Base-by-base conservation (phyloP, 2,888 invertebrate genomes). In the Neria commutata region DNA sequence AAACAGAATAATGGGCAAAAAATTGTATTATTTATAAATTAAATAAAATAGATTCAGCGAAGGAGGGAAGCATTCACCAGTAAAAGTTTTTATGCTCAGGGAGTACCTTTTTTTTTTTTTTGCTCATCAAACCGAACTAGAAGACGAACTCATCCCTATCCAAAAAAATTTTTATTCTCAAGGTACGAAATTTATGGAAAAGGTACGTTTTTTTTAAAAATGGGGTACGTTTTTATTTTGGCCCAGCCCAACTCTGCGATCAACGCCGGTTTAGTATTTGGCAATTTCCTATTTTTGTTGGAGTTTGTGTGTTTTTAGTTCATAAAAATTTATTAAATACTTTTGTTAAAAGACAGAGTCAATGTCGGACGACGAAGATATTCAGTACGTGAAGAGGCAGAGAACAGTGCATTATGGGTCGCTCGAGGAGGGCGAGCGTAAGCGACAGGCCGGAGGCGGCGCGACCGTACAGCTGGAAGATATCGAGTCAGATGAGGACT, bases 361-460 rank as follows among this genome's bases (percentile, higher is more conserved):
- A 66, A 90, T 93, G 93, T 93, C 92, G 1, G 94, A 95, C 80
- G 95, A 93, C 58, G 81, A 82, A 51, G 92, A 92, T 74, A 81
- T 91, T 48, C 83, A 87, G 48, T 86, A 90, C 61, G 85, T 89
- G 0, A 92, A 94, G 79, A 89, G 90, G 65, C 85, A 86, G 58
- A 90, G 90, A 79, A 88, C 88, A 0, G 86, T 95, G 51, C 92
- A 95, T 75, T 95, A 95, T 87, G 95, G 95, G 14, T 94, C 95
- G 0, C 79, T 95, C 75, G 95, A 95, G 78, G 94, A 94, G 73
- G 84, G 87, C 29, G 95, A 95, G 81, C 86, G 90, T 64, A 86
- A 87, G 11, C 85, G 92, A 56, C 82, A 91, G 72, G 66, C 69
- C 42, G 25, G 53, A 16, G 19, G 40, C 5, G 3, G 21, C 21